Base-by-base conservation (phyloP, 1,140 invertebrate species). In the Bombus terrestris region DNA sequence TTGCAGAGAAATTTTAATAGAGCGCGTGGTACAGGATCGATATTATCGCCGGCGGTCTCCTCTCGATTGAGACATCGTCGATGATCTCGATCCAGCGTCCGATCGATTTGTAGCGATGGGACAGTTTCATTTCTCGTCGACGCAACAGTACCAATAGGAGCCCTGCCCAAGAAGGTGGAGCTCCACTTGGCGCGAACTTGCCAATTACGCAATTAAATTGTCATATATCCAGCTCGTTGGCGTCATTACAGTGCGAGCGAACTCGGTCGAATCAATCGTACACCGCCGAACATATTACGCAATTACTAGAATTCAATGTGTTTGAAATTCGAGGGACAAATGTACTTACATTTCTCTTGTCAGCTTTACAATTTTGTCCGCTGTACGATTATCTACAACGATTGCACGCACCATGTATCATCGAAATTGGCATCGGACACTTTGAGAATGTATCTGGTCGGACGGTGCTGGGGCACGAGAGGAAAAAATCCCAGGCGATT, bases 191-290 rank as follows among this genome's bases (percentile, higher is more conserved):
- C 28, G 53, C 41, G 39, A 69, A 80, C 75, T 85, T 75, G 57
- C 71, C 91, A 92, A 93, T 93, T 92, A 92, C 88, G 91, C 88
- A 93, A 93, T 93, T 93, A 92, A 91, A 91, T 81, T 86, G 89
- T 92, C 90, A 59, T 71, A 62, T 81, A 69, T 83, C 72, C 90
- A 76, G 77, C 84, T 81, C 74, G 71, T 81, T 41, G 89, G 75
- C 62, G 43, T 66, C 37, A 15, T 53, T 59, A 59, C 47, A 25
- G 6, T 1, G 39, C 68, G 25, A 71, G 68, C 68, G 37, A 28
- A 25, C 2, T 25, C 22, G 35, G 37, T 25, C 59, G 35, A 66
- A 64, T 41, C 25, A 28, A 43, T 68, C 39, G 62, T 25, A 12
- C 47, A 43, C 43, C 41, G 32, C 9, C 35, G 10, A 75, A 37